These are phyloP conservation scores for Teleogryllus oceanicus DNA, from an alignment of 2,888 invertebrate genomes.

Conservation along the genomic window DNA sequence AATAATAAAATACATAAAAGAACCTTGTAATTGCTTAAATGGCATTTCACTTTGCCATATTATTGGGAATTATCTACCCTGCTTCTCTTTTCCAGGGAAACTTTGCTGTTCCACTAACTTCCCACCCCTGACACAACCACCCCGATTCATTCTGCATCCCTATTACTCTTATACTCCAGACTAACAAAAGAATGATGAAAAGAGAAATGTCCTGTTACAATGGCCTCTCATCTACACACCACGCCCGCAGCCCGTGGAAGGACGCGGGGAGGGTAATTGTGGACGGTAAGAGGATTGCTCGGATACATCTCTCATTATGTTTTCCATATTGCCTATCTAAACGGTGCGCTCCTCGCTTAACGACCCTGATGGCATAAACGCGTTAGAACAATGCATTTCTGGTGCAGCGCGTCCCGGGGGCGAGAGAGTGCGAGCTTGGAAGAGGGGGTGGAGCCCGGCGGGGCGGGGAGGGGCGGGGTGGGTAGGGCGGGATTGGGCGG, in stretches of 20 bases:
- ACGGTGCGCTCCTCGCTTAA: slow-evolving; percentile 7
- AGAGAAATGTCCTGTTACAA: slow-evolving; percentile 11
- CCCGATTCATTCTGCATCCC: slow-evolving; percentile 4
- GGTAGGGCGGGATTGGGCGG: not conserved
- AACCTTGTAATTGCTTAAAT: slow-evolving; percentile 28
- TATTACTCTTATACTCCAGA: not conserved
- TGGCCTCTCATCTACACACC: not conserved
- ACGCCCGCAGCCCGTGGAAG: not conserved
- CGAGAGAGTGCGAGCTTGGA: not conserved
- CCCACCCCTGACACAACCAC: not conserved
- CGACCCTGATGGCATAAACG: slow-evolving; percentile 18
- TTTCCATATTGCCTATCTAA: slow-evolving; percentile 18
- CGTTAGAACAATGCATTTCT: slow-evolving; percentile 18
- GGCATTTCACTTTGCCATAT: slow-evolving; percentile 28
- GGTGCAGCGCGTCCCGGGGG: not conserved
- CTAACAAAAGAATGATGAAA: slow-evolving; percentile 18
- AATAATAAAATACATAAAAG: slow-evolving; percentile 25
- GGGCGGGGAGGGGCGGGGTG: not conserved
- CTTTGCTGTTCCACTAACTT: slow-evolving; percentile 18
- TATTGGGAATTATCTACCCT: slow-evolving; percentile 26
- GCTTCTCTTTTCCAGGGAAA: slow-evolving; percentile 19
- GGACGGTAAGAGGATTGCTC: not conserved
- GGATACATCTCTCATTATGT: slow-evolving; percentile 18
- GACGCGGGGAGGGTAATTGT: not conserved
- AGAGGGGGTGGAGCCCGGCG: not conserved